phyloP scores from a whole-genome alignment of 53 echinoderm and acorn worm genomes.

The Stichopus horrens region DNA sequence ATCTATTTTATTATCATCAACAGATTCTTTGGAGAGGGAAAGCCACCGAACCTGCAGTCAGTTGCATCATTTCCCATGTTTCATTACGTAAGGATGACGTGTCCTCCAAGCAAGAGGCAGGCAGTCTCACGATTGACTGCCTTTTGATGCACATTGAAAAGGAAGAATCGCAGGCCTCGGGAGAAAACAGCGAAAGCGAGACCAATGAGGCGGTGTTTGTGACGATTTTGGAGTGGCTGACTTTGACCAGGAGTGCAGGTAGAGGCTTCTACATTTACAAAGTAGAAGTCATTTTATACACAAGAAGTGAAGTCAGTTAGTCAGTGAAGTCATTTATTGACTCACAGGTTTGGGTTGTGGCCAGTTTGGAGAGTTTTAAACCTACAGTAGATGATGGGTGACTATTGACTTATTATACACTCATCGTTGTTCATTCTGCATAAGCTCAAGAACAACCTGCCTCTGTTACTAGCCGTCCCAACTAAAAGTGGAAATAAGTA shows the following conservation, averaged over 20 bases:
- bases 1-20: neutral
- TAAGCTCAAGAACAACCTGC: neutral
- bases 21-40: constrained; percentile 66
- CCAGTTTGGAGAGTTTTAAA: neutral
- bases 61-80: constrained; percentile 67
- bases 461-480: no score
- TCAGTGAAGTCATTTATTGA: no score
- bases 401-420: neutral
- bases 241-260: constrained; percentile 58
- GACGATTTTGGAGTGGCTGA: constrained; percentile 80
- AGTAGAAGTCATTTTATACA: no score
- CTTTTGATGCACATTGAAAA: constrained; percentile 78
- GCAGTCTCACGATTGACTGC: constrained; percentile 57
- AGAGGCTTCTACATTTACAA: no score
- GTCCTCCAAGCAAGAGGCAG: neutral
- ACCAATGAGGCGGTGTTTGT: constrained; percentile 47
- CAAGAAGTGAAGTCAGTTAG: no score
- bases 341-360: no score
- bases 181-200: constrained; percentile 13
- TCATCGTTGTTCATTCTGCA: neutral
- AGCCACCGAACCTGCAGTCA: constrained; percentile 52
- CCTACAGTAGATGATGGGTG: neutral
- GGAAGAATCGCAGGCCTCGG: neutral
- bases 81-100: constrained; percentile 9
- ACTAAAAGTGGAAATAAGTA: no score